These are phyloP conservation scores for Coleophora deauratella DNA, from an alignment of 2,888 invertebrate genomes.

Conservation along the genomic window DNA sequence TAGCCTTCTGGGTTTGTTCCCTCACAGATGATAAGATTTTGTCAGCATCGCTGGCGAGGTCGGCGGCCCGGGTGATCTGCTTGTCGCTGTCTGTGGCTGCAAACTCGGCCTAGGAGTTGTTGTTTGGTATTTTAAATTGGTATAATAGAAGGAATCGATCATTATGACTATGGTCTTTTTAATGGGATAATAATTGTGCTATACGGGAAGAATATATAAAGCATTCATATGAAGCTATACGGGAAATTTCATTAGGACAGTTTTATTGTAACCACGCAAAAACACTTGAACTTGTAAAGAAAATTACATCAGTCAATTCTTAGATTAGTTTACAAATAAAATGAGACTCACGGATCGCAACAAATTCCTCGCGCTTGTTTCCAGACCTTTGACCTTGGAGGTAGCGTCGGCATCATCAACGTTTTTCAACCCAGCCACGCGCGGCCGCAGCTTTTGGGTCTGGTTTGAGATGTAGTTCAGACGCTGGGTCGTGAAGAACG, in stretches of 20 bases:
- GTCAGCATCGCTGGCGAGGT: slow-evolving; percentile 67
- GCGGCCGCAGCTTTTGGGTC: slow-evolving; percentile 78
- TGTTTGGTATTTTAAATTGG: neutral
- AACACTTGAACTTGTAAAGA: no score
- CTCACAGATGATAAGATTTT: slow-evolving; percentile 66
- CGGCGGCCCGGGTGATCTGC: slow-evolving; percentile 68
- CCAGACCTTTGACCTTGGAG: slow-evolving; percentile 74
- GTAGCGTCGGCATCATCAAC: slow-evolving; percentile 79
- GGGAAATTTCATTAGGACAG: no score
- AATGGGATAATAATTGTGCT: no score
- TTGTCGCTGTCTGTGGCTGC: slow-evolving; percentile 77
- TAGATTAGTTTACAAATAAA: no score
- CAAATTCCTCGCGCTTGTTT: slow-evolving; percentile 77
- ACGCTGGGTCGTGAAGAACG: slow-evolving; percentile 90
- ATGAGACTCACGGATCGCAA: slow-evolving; percentile 48
- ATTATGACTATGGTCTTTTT: no score
- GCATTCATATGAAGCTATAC: no score
- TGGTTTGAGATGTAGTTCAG: slow-evolving; percentile 86
- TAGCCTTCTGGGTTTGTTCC: slow-evolving; percentile 70
- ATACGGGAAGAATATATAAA: no score
- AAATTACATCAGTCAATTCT: no score
- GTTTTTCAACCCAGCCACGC: slow-evolving; percentile 77
- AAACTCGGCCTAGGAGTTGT: slow-evolving; percentile 65
- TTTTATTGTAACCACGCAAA: no score
- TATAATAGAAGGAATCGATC: no score